Base-by-base conservation (phyloP, 2,113 vertebrate genomes). In the Polyodon spathula region DNA sequence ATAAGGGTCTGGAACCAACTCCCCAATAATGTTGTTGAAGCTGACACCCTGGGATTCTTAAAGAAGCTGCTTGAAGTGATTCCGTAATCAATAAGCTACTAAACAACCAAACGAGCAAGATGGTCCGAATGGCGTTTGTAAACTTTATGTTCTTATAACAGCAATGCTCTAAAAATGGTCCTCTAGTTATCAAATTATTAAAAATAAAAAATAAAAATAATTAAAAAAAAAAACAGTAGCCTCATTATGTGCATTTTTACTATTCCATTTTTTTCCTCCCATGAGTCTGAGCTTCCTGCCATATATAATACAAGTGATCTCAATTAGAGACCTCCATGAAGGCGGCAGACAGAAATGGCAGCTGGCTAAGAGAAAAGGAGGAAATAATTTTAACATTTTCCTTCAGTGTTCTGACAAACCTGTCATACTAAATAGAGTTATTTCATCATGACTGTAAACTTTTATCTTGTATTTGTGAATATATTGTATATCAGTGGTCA, bases 311-410 rank as follows among this genome's bases (percentile, higher is more conserved):
- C 86, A 86, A 88, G 87, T 88, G 87, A 89, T 88, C 80, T 87
- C 85, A 89, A 89, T 89, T 89, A 89, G 76, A 78, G 87, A 89
- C 86, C 86, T 87, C 87, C 87, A 68, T 81, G 87, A 88, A 88
- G 85, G n/a, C 79, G 77, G 84, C 80, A 88, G 87, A 85, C 84
- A 85, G 84, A 83, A 74, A 82, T 76, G 80, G 83, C 80, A 82
- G 79, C 82, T 79, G 81, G 83, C 83, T 79, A 80, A 71, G 74
- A 77, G 78, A n/a, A n/a, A n/a, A n/a, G n/a, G n/a, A 87, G 83
- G 81, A 87, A 86, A 88, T 81, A 82, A 80, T 84, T 84, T 84
- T 83, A 74, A 77, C 81, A 81, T 79, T 71, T 73, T 67, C 54
- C 71, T 67, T 61, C 66, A 56, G 70, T 15, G 56, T 53, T 62